Evolutionary conservation across 2,888 invertebrate genomes (phyloP), one percentile per base, ranked within the genome.

Genomic region (Xestia ashworthii): DNA sequence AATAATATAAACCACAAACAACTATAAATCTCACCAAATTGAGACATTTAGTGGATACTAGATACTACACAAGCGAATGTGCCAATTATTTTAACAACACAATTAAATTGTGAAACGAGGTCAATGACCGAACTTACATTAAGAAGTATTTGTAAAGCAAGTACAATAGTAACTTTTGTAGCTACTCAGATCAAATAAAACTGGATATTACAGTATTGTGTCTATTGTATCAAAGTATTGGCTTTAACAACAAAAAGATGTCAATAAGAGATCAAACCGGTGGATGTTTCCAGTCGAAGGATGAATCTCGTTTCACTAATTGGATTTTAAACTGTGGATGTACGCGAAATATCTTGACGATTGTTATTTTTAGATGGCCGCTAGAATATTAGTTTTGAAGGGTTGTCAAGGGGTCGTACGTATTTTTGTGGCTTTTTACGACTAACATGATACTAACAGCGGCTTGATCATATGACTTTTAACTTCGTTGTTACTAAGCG

Each of bases 261-360:
- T 12, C 67, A 48, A 66, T 65, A 76, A 44, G 12, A 72, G 32
- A 53, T 60, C 53, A 60, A 78, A 65, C 58, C 8, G 32, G 41
- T 11, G 25, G 41, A 38, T 60, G 41, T 64, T 83, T n/a, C 32
- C 55, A 46, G 41, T n/a, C 12, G 53, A 72, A 38, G 5, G 48
- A 69, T 46, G n/a, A 16, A 25, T n/a, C 25, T 48, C 44, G 32
- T 55, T 69, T 65, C 53, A 55, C 65, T 81, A 80, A 79, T 79
- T 81, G 58, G 68, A 65, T 83, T 32, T 25, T 78, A 78, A 83
- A 58, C 32, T 12, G 53, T 44, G 41, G n/a, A 78, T 83, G 38
- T 62, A 53, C 32, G 22, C 48, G 44, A 58, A 70, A 71, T 60
- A 53, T 32, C 69, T 67, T 65, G 53, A 41, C 22, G 22, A 50